Evolutionary conservation across 2,888 invertebrate species (phyloP), one percentile per base, ranked within the genome.

Genomic region (Venusia cambrica): DNA sequence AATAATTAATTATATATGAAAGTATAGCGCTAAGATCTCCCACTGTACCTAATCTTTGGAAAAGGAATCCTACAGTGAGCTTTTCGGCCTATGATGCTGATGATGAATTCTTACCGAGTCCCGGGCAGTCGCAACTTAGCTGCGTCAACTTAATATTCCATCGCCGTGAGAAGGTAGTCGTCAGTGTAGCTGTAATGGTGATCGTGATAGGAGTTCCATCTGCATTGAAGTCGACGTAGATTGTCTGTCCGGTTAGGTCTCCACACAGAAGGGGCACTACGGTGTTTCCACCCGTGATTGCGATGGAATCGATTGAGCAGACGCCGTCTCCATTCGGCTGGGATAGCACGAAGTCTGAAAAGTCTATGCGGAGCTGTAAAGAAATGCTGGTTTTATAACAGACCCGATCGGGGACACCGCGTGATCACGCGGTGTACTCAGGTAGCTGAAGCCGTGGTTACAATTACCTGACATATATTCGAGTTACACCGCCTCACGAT

Each of bases 91-190:
- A n/a, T n/a, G n/a, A n/a, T n/a, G n/a, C n/a, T n/a, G n/a, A n/a
- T n/a, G n/a, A n/a, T n/a, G n/a, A n/a, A n/a, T n/a, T 46, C 60
- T 64, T 72, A 92, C 93, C 93, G 71, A 89, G 73, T 20, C 90
- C 90, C 1, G 90, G 88, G 38, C 93, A 92, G 47, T 91, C 90
- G 57, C 95, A 95, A 2, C 89, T 90, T 18, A 94, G 88, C 70
- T 95, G 95, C 0, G 90, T 87, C 1, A 94, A 85, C 62, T 90
- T 90, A 20, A 95, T 87, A 59, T 93, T 94, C 94, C 94, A 95
- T 34, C 91, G 88, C 24, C 95, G 88, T 13, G 89, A 83, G 56
- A 91, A 90, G 0, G 89, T 75, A 1, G 89, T 89, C 0, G 89
- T 73, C 0, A 85, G 58, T 0, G 91, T 91, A 0, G 93, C 92